Conservation (phyloP, 2,888 invertebrate species). For the Drosophila limbata region DNA sequence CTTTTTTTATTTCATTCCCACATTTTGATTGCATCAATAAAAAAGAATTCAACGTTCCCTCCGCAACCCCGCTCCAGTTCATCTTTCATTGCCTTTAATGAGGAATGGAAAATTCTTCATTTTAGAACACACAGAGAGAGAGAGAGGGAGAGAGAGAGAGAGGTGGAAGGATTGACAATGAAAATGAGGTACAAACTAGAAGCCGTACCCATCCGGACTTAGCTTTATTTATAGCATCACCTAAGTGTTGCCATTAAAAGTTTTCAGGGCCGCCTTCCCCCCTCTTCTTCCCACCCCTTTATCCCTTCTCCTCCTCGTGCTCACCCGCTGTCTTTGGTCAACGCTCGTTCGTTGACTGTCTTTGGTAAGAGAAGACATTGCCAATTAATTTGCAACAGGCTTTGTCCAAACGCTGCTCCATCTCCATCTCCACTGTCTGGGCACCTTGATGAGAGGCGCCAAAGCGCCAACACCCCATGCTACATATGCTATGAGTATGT, state of each 20-base stretch:
- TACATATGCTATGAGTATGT: constrained; percentile 14
- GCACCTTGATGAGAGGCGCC: constrained; percentile 78
- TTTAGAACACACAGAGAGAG: constrained; percentile 44
- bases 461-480: constrained; percentile 76
- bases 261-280: constrained; percentile 31
- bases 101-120: constrained; percentile 67
- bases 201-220: constrained; percentile 36
- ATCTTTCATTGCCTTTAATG: constrained; percentile 66
- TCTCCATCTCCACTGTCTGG: constrained; percentile 55
- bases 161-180: constrained; percentile 70
- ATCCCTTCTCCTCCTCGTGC: neutral
- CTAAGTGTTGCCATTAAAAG: constrained; percentile 78
- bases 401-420: constrained; percentile 66
- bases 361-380: constrained; percentile 61
- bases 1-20: constrained; percentile 51
- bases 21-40: constrained; percentile 77
- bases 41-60: constrained; percentile 53
- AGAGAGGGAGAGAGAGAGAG: too few species aligned
- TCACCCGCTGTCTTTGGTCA: constrained; percentile 1
- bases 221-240: constrained; percentile 76
- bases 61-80: constrained; percentile 1
- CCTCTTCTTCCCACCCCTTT: neutral
- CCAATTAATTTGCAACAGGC: constrained; percentile 77
- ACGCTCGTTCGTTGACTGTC: constrained; percentile 27
- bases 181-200: constrained; percentile 72